Base-by-base conservation (phyloP, 2,797 vertebrate species). In the Aplochiton taeniatus region DNA sequence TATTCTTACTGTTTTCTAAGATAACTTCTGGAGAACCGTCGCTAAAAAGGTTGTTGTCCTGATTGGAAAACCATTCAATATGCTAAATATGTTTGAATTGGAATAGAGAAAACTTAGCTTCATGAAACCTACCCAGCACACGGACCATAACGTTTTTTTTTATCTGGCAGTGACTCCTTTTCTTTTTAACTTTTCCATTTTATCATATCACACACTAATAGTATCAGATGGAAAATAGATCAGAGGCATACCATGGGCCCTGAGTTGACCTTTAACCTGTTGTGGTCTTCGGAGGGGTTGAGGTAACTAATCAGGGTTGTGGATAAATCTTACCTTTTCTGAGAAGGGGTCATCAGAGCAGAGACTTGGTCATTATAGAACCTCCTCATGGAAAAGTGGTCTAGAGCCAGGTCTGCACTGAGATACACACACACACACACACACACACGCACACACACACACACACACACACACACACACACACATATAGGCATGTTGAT, bases 311-410 rank as follows among this genome's bases (percentile, higher is more conserved):
- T 13, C 7, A 8, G 2, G 4, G 31, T 42, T 41, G 45, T 11
- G n/a, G 46, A 41, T 9, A 10, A 42, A 8, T 52, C 76, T 75
- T 90, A 95, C 96, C 96, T 92, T 90, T 92, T 97, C 82, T 98
- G 96, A 4, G 96, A 98, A 0, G 96, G 95, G 8, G 93, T 95
- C 94, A 98, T 96, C 76, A 94, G 78, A 11, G 90, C 73, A 0
- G 92, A 93, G 63, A 98, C 91, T 66, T 95, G 95, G 83, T 97
- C 94, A 56, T 91, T 93, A 61, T 94, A 96, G 87, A 95, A 98
- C 80, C 94, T 96, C 90, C 93, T 95, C 95, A 98, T 97, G 55
- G 96, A 94, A 64, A 96, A 97, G 71, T 93, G 93, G 87, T 98
- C 95, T 0, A 98, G 91, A 78, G 95, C 95, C 78, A 96, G 92